A percentile compares a stretch with the other conserved stretches of the same genome.
These are phyloP conservation scores for Andrena haemorrhoa DNA, from an alignment of 2,888 invertebrate genomes.

Conservation along the genomic window DNA sequence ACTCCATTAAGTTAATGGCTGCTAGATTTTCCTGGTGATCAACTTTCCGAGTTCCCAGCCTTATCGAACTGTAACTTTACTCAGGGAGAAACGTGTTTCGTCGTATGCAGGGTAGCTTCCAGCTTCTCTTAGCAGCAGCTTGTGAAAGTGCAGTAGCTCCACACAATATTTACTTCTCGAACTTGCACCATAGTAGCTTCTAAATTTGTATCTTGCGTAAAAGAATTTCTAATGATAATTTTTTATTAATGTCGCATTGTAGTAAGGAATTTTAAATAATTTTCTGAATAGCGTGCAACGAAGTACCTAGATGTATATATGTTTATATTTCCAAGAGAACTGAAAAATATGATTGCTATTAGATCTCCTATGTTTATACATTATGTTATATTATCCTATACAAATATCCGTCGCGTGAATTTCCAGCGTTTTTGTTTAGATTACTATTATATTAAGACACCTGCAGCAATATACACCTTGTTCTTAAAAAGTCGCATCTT, in stretches of 20 bases:
- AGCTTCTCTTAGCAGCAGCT: neutral
- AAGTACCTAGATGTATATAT: neutral
- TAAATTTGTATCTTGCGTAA: neutral
- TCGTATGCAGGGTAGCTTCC: neutral
- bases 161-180: neutral
- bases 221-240: neutral
- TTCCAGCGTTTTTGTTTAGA: neutral
- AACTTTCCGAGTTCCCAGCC: neutral
- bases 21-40: conserved; percentile 17
- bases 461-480: neutral
- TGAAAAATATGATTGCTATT: neutral
- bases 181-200: neutral
- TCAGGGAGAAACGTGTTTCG: neutral
- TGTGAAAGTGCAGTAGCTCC: neutral
- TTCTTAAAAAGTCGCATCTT: neutral
- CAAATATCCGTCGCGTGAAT: too few species aligned
- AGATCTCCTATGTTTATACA: too few species aligned
- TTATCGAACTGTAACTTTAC: neutral
- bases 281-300: neutral
- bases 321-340: neutral
- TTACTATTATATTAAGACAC: neutral
- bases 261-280: neutral
- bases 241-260: neutral
- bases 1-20: conserved; percentile 57
- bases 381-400: too few species aligned